Evolutionary conservation across 92 coral and sea anemone genomes (phyloP), one percentile per base, ranked within the genome.

Genomic region (Zoanthus sociatus): DNA sequence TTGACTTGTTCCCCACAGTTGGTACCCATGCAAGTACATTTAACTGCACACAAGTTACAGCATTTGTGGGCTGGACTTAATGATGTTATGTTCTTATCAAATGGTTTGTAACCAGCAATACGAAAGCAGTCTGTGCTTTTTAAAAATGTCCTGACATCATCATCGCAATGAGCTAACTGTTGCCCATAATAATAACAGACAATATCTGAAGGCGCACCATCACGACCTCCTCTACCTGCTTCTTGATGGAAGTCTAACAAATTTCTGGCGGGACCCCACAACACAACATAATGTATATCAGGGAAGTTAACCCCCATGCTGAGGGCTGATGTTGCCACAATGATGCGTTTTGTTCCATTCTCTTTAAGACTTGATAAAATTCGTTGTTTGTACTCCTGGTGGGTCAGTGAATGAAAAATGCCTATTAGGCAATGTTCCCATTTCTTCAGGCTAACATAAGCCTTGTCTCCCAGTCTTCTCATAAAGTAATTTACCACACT

Each of bases 281-380:
- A 53, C 26, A 92, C 77, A 30, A 88, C 70, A 73, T 88, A 86
- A 33, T 88, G 83, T 26, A 88, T 79, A 51, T 92, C 83, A 31
- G 92, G 90, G 37, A 88, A 84, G 64, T 88, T 78, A 7, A 91
- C 92, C 9, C 94, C 90, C 94, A 88, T 91, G 51, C 94, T 90
- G 9, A 90, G 88, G n/a, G 91, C 87, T 48, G 90, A 73, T 37
- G 88, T 75, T 46, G 88, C 93, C 42, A 90, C 83, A 21, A 83
- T 88, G 26, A 90, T 55, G 20, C 91, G 67, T 50, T 90, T 90
- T 33, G 81, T 18, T 33, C 93, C 93, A 79, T 83, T 83, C 9
- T 77, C 73, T 71, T 90, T 90, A 5, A 90, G 70, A 46, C 89
- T 87, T 26, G 44, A 26, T 6, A 88, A 69, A 13, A 88, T 21